Conservation (phyloP, 2,797 vertebrate species). For the Tapera naevia region DNA sequence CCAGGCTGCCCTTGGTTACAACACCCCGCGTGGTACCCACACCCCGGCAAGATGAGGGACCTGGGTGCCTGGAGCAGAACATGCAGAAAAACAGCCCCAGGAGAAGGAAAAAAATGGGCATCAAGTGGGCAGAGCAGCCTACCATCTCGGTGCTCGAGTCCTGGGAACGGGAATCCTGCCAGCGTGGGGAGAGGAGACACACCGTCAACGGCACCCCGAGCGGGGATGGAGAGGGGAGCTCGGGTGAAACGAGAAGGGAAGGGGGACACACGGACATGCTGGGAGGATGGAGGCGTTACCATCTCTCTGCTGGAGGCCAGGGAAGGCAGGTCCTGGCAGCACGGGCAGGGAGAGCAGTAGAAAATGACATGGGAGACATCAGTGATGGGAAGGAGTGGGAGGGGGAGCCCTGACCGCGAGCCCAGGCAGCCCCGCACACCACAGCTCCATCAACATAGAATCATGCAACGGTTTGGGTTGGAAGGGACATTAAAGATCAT, state of each 20-base stretch:
- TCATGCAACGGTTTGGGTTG: too few relatives aligned
- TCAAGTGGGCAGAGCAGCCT: constrained; percentile 51
- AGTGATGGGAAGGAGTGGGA: not conserved
- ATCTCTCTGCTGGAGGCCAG: constrained; percentile 17
- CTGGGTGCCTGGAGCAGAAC: not conserved
- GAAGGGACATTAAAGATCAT: too few relatives aligned
- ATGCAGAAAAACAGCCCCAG: constrained; percentile 16
- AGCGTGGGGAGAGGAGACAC: constrained; percentile 63
- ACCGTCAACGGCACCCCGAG: not conserved
- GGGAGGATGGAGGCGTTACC: not conserved
- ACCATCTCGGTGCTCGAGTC: constrained; percentile 65
- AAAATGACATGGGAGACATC: not conserved
- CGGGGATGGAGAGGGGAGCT: not conserved
- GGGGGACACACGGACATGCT: not conserved
- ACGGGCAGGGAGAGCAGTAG: not conserved
- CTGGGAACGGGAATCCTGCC: constrained; percentile 62
- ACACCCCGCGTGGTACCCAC: not conserved
- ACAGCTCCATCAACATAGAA: not conserved
- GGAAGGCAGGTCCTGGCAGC: not conserved
- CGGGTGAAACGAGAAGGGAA: not conserved
- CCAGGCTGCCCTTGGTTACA: not conserved
- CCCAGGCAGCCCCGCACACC: not conserved
- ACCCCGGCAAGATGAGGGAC: not conserved
- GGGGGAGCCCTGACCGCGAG: not conserved
- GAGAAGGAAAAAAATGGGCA: not conserved